A percentile compares a stretch with the other conserved stretches of the same genome.
These are phyloP conservation scores for Lonchura striata DNA, from an alignment of 2,113 vertebrate species.

Conservation along the genomic window DNA sequence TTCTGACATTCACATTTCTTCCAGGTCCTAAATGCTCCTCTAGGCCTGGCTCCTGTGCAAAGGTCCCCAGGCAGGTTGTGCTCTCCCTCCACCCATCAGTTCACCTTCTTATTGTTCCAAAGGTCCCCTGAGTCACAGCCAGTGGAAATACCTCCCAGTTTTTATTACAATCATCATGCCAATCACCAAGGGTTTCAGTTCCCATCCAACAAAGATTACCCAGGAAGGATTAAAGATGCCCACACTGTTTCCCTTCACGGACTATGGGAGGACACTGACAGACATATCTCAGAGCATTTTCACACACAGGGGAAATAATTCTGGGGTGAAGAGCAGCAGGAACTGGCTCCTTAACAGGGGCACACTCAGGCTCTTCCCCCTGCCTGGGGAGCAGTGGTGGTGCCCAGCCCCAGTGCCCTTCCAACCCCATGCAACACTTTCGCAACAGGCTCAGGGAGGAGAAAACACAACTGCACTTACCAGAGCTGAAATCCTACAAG, in stretches of 20 bases:
- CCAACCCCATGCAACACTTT: rapidly evolving
- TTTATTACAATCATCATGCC: neutral
- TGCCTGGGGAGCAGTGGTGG: neutral
- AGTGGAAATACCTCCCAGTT: neutral
- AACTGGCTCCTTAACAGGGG: neutral
- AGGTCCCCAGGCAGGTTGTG: neutral
- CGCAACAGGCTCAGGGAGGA: rapidly evolving
- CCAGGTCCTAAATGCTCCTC: neutral
- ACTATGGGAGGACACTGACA: neutral
- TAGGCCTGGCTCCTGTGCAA: neutral
- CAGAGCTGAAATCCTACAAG: slow-evolving; percentile 13
- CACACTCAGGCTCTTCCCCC: neutral
- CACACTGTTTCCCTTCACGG: neutral
- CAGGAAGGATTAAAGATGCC: neutral
- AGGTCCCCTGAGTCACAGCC: neutral
- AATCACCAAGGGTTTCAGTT: neutral
- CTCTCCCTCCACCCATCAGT: neutral
- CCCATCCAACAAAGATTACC: neutral
- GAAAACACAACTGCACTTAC: slow-evolving; percentile 20
- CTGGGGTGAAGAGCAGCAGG: neutral
- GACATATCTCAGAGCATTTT: neutral
- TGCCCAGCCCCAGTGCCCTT: neutral
- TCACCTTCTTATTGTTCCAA: neutral
- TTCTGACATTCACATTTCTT: neutral
- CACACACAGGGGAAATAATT: neutral